Base-by-base conservation (phyloP, 2,113 vertebrate species). In the Panthera leo region DNA sequence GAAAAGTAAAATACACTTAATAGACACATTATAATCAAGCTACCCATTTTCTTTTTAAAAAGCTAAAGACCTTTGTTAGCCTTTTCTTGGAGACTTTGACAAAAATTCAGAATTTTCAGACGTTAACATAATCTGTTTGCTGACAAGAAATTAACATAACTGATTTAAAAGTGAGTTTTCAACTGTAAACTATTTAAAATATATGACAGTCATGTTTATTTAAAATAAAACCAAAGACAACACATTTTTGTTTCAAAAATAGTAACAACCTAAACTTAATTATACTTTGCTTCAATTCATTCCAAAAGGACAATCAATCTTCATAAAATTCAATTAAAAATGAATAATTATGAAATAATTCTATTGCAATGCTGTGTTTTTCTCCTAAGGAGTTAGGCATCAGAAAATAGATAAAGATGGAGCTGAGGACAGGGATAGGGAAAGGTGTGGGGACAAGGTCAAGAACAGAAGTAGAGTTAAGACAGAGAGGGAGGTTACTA, bases 261-360 rank as follows among this genome's bases (percentile, higher is more conserved):
- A 73, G 25, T 45, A 31, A 23, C 4, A 68, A 55, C 31, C 39
- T 45, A 36, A 94, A 25, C 4, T 85, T 53, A 91, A 45, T 5
- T 84, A 19, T 31, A 73, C n/a, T 78, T 87, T 70, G 19, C 0
- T 95, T 95, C 39, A 63, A 3, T 61, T 87, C 94, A 5, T 79
- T 75, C 51, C 25, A 45, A 65, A 97, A 5, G 10, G 78, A 82
- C 45, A 97, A 58, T 31, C 45, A 96, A 58, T 34, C 79, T 95
- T 19, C 29, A 90, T 48, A 82, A 95, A 87, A 71, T 19, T 83
- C 23, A 61, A 23, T 61, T 61, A 61, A 61, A 61, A 61, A 61
- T 1, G 21, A 61, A 61, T 23, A 61, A 61, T 61, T 61, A 19
- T 9, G 23, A 61, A 61, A 61, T 9, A 45, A 80, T 85, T 83